Evolutionary conservation across 2,888 invertebrate species (phyloP), one percentile per base, ranked within the genome.

Genomic region (Cancer borealis): DNA sequence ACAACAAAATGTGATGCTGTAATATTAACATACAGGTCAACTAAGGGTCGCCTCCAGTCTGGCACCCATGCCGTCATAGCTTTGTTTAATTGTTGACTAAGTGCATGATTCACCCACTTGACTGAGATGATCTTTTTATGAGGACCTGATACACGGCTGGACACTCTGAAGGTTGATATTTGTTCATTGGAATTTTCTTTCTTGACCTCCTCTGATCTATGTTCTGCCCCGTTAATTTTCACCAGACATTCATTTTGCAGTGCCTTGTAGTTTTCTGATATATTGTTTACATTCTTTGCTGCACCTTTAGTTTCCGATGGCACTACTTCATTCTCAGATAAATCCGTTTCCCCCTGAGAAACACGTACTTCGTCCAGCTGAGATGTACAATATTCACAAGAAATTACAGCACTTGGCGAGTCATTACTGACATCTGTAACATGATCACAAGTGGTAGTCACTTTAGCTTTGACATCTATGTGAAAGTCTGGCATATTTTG

Each of bases 21-120:
- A 30, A 95, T 46, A 84, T 95, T 95, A 46, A 93, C 66, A 84
- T 95, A 95, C 14, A 95, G 47, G 73, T 95, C 93, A 47, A 95
- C 45, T 4, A 92, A n/a, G 26, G 95, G 95, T 14, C 90, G 49
- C 21, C 49, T 89, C 89, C 93, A 93, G 84, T 93, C 88, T 47
- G 66, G 54, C 26, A 17, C 2, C 95, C 95, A 95, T 12, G 21
- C 2, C 12, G 54, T 30, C 39, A 79, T 94, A 30, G 47, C 60
- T n/a, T 91, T 47, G 1, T 30, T 66, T 39, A 94, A 49, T 1
- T 87, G 54, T 6, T 87, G n/a, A 26, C 79, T 45, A n/a, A 94
- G n/a, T 3, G 17, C 12, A 5, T 73, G 26, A 17, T 49, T 88
- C 26, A 87, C 26, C 45, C 60, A 89, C 39, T 49, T 49, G 47